A percentile compares a stretch with the other conserved stretches of the same genome.
These are phyloP conservation scores for Neotragus pygmaeus DNA, from an alignment of 2,113 vertebrate species.

Conservation along the genomic window DNA sequence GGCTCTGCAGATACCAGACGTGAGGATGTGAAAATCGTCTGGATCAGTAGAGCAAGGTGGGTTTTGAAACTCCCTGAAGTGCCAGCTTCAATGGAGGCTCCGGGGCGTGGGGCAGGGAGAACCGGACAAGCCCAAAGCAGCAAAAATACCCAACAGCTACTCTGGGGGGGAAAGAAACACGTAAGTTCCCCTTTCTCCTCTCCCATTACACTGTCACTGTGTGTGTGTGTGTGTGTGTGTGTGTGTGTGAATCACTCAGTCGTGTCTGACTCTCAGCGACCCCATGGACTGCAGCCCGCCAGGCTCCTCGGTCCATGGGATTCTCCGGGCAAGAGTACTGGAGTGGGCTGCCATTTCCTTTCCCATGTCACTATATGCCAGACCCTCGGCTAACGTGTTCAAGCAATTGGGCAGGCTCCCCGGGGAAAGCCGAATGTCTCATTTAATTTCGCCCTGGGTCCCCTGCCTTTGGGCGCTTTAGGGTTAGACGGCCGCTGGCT, in stretches of 20 bases:
- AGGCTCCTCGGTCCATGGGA: too few species aligned
- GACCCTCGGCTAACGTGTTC: neutral
- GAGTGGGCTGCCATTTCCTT: too few species aligned
- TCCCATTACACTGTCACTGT: neutral
- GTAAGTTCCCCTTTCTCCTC: neutral
- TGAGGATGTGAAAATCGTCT: neutral
- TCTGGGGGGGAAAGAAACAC: neutral
- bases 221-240: too few species aligned
- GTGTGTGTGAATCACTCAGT: too few species aligned
- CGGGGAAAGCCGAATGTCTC: neutral
- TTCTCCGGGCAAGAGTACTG: too few species aligned
- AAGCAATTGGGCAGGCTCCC: neutral
- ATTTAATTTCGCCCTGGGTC: neutral
- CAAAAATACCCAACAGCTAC: neutral
- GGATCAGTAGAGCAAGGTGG: neutral
- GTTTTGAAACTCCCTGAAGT: neutral
- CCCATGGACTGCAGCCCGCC: too few species aligned
- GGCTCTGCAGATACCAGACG: neutral
- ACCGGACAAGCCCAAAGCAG: neutral
- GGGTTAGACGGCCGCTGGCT: neutral
- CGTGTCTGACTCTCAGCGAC: too few species aligned
- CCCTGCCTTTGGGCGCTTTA: neutral
- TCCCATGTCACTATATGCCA: neutral
- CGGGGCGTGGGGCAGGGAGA: neutral
- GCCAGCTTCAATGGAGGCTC: neutral